These are phyloP conservation scores for Platycnemis pennipes DNA, from an alignment of 2,888 invertebrate genomes.

Conservation along the genomic window DNA sequence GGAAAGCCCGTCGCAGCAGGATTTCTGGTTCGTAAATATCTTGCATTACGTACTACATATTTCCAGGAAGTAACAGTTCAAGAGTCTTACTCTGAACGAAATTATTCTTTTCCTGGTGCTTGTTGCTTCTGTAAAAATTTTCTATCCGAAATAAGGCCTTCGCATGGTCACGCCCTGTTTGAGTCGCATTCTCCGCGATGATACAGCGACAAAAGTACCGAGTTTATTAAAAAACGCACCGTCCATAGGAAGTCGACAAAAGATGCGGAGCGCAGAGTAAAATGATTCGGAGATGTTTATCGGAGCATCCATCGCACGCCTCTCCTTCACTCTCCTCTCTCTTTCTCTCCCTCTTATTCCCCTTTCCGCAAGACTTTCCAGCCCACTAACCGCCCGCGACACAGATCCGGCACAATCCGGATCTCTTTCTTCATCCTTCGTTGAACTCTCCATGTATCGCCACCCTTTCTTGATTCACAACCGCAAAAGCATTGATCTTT, in stretches of 20 bases:
- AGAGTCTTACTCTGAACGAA: no score
- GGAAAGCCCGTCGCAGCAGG: no score
- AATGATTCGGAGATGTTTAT: not conserved
- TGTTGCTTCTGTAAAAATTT: no score
- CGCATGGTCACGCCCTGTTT: no score
- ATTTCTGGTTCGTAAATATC: no score
- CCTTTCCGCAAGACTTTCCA: not conserved
- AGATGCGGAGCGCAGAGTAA: not conserved
- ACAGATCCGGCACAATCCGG: not conserved
- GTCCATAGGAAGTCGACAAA: not conserved
- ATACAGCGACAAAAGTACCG: no score
- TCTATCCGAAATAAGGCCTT: no score
- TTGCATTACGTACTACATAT: no score
- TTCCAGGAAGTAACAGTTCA: no score
- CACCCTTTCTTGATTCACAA: not conserved
- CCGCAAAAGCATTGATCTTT: not conserved
- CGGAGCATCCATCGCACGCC: not conserved
- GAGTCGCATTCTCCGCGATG: no score
- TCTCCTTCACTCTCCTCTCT: not conserved
- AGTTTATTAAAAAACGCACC: not conserved
- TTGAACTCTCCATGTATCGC: not conserved
- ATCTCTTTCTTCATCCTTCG: constrained; percentile 4
- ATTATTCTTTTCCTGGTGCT: no score
- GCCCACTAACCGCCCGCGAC: not conserved
- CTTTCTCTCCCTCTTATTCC: not conserved